Conservation (phyloP, 2,797 vertebrate genomes). For the Hylomyscus alleni region DNA sequence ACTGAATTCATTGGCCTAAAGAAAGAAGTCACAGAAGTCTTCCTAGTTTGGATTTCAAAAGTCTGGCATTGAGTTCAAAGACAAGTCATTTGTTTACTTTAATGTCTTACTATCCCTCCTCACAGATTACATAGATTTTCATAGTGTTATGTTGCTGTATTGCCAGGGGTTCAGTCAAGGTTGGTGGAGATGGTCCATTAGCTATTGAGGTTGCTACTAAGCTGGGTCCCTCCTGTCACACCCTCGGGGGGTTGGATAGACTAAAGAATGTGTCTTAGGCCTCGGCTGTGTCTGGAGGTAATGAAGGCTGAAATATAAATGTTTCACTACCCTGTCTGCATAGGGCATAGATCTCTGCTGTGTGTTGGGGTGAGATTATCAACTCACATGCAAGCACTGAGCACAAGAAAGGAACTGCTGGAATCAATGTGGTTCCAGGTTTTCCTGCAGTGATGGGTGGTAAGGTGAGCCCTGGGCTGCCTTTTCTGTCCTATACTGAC, state of each 20-base stretch:
- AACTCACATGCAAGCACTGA: not conserved
- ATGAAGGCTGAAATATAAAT: not conserved
- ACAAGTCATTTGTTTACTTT: not conserved
- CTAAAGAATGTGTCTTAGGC: not conserved
- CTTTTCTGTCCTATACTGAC: too few species aligned
- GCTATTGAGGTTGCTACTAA: not conserved
- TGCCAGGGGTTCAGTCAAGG: not conserved
- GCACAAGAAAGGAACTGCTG: too few species aligned
- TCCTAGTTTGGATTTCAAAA: not conserved
- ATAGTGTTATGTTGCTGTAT: not conserved
- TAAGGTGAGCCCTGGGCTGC: not conserved
- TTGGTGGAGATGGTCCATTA: not conserved
- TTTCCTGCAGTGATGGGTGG: not conserved
- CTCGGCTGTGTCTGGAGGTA: not conserved
- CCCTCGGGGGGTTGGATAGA: too few species aligned
- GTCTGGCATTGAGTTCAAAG: not conserved
- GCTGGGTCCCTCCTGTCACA: not conserved
- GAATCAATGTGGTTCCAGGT: not conserved
- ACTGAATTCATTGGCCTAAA: too few species aligned
- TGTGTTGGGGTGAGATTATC: not conserved
- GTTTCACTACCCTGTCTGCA: not conserved
- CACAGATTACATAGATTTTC: not conserved
- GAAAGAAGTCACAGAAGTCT: not conserved
- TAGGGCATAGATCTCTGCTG: not conserved
- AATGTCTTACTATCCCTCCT: not conserved